Percentiles rank a stretch among this genome's conserved stretches.
Conservation (phyloP, 2,113 vertebrate genomes). For the Neofelis nebulosa region DNA sequence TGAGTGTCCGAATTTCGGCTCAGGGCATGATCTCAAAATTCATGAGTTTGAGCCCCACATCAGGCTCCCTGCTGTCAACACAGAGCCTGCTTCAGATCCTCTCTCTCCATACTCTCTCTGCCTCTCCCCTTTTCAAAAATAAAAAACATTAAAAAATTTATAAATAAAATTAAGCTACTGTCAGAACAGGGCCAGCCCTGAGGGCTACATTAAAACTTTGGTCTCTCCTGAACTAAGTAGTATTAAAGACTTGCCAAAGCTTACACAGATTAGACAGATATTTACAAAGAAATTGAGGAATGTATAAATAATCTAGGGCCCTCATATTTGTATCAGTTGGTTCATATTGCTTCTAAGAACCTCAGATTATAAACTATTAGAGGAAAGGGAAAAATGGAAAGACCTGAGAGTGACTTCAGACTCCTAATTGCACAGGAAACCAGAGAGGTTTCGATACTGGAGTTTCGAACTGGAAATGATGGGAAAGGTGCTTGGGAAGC, state of each 20-base stretch:
- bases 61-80: too few species aligned
- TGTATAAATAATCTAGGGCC: not conserved
- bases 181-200: not conserved
- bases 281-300: not conserved
- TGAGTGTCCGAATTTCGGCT: too few species aligned
- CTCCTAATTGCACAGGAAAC: not conserved
- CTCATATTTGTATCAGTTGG: not conserved
- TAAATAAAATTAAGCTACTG: not conserved
- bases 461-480: not conserved
- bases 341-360: not conserved
- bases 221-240: not conserved
- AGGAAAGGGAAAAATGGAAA: not conserved
- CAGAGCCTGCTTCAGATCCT: too few species aligned
- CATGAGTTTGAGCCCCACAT: too few species aligned
- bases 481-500: not conserved
- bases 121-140: too few species aligned
- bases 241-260: not conserved
- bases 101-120: too few species aligned
- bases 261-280: not conserved
- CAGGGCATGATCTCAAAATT: too few species aligned
- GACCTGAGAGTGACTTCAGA: not conserved
- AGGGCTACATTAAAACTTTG: not conserved
- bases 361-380: not conserved
- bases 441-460: not conserved
- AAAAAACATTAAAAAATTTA: too few species aligned